Percentiles rank a stretch among this genome's conserved stretches.
Evolutionary conservation across 2,797 vertebrate genomes (phyloP).

Genomic region (Pseudopleuronectes americanus): DNA sequence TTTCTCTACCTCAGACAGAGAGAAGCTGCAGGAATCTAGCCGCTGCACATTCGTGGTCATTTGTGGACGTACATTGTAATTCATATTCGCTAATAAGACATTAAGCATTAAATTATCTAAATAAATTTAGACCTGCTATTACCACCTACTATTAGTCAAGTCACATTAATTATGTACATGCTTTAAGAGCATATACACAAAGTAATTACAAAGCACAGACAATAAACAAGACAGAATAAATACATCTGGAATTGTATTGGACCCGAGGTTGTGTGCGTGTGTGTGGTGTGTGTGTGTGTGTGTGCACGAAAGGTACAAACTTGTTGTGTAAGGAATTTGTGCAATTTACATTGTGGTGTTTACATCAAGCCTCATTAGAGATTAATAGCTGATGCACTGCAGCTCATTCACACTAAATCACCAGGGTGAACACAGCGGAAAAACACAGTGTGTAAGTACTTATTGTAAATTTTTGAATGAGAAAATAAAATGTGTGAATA

Average conservation of each 20-base stretch:
- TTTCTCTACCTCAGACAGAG: slow-evolving; percentile 52
- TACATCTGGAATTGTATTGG: slow-evolving; percentile 23
- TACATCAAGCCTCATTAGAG: slow-evolving; percentile 76
- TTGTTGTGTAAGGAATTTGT: slow-evolving; percentile 54
- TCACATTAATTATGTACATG: slow-evolving; percentile 53
- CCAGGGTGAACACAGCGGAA: slow-evolving; percentile 53
- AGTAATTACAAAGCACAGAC: slow-evolving; percentile 39
- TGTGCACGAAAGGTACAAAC: slow-evolving; percentile 40
- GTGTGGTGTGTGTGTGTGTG: not conserved
- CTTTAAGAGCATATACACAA: slow-evolving; percentile 36
- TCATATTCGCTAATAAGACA: slow-evolving; percentile 37
- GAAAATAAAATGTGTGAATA: slow-evolving; percentile 14
- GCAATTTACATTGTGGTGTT: slow-evolving; percentile 65
- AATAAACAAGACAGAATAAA: slow-evolving; percentile 45
- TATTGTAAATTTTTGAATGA: slow-evolving; percentile 46
- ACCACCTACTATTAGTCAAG: slow-evolving; percentile 22
- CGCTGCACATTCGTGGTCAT: slow-evolving; percentile 26
- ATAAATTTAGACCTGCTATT: slow-evolving; percentile 19
- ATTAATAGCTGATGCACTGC: slow-evolving; percentile 67
- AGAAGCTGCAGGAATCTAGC: slow-evolving; percentile 37
- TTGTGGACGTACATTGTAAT: slow-evolving; percentile 41
- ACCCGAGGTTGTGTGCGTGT: slow-evolving; percentile 35
- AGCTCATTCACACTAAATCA: slow-evolving; percentile 61
- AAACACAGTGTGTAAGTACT: slow-evolving; percentile 37
- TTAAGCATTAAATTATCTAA: slow-evolving; percentile 37